Evolutionary conservation across 2,113 vertebrate genomes (phyloP), one percentile per base, ranked within the genome.

Genomic region (Gobiocypris rarus): DNA sequence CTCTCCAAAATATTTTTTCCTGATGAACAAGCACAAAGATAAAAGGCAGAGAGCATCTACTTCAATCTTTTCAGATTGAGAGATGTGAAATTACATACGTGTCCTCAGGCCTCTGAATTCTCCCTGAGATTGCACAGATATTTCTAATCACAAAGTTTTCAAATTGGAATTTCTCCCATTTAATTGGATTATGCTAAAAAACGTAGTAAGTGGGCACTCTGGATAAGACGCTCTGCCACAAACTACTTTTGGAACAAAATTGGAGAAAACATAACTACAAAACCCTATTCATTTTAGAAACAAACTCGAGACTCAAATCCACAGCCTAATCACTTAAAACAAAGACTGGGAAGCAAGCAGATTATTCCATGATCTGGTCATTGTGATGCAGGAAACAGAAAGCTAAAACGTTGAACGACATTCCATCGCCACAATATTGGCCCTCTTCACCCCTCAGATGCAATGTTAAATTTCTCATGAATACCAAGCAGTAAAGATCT

Each of bases 381-480:
- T 59, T 78, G 34, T 56, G 43, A 61, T 26, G 61, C 38, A 7
- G 14, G 69, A 67, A 56, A 54, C 19, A 48, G 24, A 50, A 4
- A 24, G 22, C 8, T 52, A 56, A 41, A 63, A 43, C 24, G 34
- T 50, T 26, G 22, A 9, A 65, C 10, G 41, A 54, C 70, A 75
- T 31, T 69, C n/a, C 61, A 34, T 34, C 22, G 31, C 52, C 3
- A 17, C 15, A 19, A 19, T 78, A 45, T 45, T 59, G 45, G 48
- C 65, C 48, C 45, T 56, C 26, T 65, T 79, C 67, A 50, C 31
- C 67, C 13, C 69, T 52, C 5, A 24, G 26, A 83, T 31, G 70
- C 26, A 9, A 74, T 52, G 70, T 75, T 65, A 70, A 34, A 75
- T 76, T 87, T 85, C 79, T 84, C 86, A 84, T 71, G 79, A 82